Evolutionary conservation across 1,140 invertebrate species (phyloP).

Genomic region (Sminthurides bifidus): DNA sequence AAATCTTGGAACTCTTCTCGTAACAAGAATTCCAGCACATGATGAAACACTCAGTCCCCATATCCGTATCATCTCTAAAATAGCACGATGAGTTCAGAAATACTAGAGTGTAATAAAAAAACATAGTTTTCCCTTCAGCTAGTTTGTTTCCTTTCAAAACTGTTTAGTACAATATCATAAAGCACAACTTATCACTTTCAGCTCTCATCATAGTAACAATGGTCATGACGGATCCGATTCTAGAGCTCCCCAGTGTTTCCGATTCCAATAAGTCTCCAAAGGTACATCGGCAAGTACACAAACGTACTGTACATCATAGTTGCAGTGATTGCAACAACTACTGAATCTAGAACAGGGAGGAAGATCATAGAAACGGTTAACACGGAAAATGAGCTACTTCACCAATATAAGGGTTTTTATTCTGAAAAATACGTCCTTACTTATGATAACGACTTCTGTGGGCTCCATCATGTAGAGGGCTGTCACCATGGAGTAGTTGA

Average conservation of each 20-base stretch:
- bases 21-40: no score
- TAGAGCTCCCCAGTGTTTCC: no score
- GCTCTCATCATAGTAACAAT: no score
- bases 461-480: conserved; percentile 31
- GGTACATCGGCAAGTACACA: conserved; percentile 30
- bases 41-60: no score
- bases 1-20: no score
- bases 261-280: conserved; percentile 9
- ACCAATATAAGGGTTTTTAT: background rate
- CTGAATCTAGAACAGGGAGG: conserved; percentile 19
- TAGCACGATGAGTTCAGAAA: background rate
- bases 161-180: background rate
- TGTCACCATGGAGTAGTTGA: conserved; percentile 28
- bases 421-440: conserved; percentile 16
- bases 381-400: background rate
- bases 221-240: no score
- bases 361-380: conserved; percentile 6
- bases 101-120: background rate
- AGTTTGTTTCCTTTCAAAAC: background rate
- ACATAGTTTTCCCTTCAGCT: background rate
- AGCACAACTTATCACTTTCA: no score
- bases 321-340: conserved; percentile 19
- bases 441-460: conserved; percentile 24
- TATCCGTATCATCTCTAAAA: no score
- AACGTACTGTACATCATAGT: conserved; percentile 29